Conservation (phyloP, 2,113 vertebrate species). For the Lagopus muta region DNA sequence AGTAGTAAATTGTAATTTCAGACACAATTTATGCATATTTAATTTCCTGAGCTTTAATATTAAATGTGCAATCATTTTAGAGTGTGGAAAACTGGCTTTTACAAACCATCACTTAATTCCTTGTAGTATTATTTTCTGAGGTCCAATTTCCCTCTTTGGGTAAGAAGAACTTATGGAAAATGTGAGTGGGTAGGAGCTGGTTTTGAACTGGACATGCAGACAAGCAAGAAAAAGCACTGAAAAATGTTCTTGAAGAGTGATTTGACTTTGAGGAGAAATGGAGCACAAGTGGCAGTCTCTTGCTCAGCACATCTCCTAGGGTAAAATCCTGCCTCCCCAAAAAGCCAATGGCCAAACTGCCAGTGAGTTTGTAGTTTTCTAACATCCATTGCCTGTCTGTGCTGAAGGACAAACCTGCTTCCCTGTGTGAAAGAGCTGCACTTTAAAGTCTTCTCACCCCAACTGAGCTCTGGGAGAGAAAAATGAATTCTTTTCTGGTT, state of each 20-base stretch:
- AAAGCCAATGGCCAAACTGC: not conserved
- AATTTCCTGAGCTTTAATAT: constrained; percentile 67
- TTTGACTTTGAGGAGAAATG: not conserved
- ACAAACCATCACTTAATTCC: not conserved
- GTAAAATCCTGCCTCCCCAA: not conserved
- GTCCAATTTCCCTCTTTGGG: not conserved
- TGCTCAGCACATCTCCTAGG: not conserved
- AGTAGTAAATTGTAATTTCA: constrained; percentile 69
- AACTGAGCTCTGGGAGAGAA: constrained; percentile 41
- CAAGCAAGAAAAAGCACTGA: not conserved
- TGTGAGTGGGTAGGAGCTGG: not conserved
- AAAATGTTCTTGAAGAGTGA: constrained; percentile 1
- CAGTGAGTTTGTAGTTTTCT: not conserved
- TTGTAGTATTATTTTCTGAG: not conserved
- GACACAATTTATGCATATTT: constrained; percentile 75
- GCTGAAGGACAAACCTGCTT: not conserved
- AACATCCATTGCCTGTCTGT: not conserved
- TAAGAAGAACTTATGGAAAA: not conserved
- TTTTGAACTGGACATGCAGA: not conserved
- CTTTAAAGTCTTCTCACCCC: constrained; percentile 24
- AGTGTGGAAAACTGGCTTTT: not conserved
- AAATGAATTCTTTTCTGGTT: constrained; percentile 45
- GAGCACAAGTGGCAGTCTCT: not conserved
- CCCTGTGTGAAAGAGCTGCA: constrained; percentile 2
- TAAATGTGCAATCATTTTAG: constrained; percentile 22